Percentiles rank a stretch among this genome's conserved stretches.
phyloP scores from a whole-genome alignment of 2,113 vertebrate species.

The Oncorhynchus nerka region DNA sequence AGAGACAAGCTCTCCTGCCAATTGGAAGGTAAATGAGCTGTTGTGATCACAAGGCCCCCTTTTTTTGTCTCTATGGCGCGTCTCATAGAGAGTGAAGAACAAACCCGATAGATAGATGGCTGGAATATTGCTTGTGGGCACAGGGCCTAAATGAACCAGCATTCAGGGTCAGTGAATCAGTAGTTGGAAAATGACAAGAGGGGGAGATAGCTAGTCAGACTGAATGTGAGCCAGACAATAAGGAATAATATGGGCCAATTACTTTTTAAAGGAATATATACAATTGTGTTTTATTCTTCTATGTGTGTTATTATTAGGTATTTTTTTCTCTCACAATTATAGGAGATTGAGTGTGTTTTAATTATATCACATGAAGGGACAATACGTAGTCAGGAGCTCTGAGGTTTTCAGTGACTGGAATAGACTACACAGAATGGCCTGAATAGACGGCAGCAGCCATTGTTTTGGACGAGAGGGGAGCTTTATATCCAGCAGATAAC shows the following conservation, averaged over 20 bases:
- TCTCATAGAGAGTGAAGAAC: constrained; percentile 23
- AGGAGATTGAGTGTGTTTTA: constrained; percentile 23
- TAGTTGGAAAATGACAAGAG: constrained; percentile 23
- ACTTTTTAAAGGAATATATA: constrained; percentile 42
- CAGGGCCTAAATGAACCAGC: background rate
- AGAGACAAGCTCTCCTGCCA: constrained; percentile 30
- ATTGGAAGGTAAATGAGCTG: constrained; percentile 32
- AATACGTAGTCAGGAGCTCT: constrained; percentile 26
- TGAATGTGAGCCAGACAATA: constrained; percentile 20
- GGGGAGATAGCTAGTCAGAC: constrained; percentile 7
- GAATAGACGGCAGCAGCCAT: background rate
- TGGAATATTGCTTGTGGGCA: constrained; percentile 5
- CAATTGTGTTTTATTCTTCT: constrained; percentile 15
- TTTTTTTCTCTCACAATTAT: background rate
- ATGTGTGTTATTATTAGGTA: constrained; percentile 9
- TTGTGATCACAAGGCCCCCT: constrained; percentile 12
- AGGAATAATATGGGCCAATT: constrained; percentile 34
- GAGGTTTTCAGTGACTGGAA: constrained; percentile 19
- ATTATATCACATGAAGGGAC: constrained; percentile 28
- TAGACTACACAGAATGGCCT: background rate
- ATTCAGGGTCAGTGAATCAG: constrained; percentile 14
- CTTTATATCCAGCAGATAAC: background rate
- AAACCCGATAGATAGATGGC: constrained; percentile 19
- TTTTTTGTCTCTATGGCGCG: constrained; percentile 3
- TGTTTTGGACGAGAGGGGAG: background rate